Conservation (phyloP, 2,113 vertebrate species). For the Xiphophorus maculatus region DNA sequence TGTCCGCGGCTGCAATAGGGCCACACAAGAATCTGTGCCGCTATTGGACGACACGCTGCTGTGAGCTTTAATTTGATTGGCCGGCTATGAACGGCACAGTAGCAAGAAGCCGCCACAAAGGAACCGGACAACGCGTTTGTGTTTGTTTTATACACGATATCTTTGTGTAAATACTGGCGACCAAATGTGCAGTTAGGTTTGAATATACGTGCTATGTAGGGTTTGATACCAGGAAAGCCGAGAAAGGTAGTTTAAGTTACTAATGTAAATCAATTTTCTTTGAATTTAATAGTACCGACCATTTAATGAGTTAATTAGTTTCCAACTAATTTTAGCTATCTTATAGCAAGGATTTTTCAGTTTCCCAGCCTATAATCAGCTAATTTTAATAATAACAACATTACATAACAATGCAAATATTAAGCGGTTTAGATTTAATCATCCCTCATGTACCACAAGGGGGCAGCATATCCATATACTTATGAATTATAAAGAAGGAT, state of each 20-base stretch:
- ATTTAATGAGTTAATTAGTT: neutral
- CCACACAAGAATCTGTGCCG: conserved; percentile 10
- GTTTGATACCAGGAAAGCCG: neutral
- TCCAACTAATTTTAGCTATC: neutral
- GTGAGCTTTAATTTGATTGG: conserved; percentile 60
- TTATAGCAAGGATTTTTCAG: neutral
- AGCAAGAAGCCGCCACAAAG: conserved; percentile 61
- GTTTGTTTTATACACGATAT: conserved; percentile 16
- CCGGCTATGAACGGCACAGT: conserved; percentile 48
- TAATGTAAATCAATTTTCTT: neutral
- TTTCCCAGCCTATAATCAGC: too few relatives aligned
- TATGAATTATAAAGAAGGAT: neutral
- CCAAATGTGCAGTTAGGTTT: neutral
- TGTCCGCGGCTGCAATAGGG: conserved; percentile 59
- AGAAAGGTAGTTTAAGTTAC: neutral
- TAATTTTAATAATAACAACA: neutral
- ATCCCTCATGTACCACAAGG: conserved; percentile 50
- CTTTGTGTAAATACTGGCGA: neutral
- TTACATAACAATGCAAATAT: conserved; percentile 8
- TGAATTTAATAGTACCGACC: neutral
- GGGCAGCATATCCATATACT: conserved; percentile 57
- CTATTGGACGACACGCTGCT: conserved; percentile 48
- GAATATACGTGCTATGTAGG: neutral
- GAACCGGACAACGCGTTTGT: conserved; percentile 38
- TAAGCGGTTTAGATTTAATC: conserved; percentile 1